Evolutionary conservation across 2,797 vertebrate species (phyloP), one percentile per base, ranked within the genome.

Genomic region (Chaetophractus vellerosus): DNA sequence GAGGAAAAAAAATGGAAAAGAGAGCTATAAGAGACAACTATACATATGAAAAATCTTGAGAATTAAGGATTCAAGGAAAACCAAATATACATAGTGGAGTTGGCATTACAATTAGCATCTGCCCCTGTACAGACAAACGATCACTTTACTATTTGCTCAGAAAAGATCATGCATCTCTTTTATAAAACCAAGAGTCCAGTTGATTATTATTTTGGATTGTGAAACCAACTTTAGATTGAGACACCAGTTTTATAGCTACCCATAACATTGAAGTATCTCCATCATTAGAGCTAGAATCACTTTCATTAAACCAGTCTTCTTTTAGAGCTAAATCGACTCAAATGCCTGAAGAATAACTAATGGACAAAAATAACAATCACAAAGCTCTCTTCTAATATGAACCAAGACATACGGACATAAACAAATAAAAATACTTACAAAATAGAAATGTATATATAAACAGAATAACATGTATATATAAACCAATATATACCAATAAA

Each of bases 1-100:
- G 2, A 84, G 55, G 55, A 88, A 96, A 96, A 31, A 31, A 78
- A 59, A n/a, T 87, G n/a, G 64, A 78, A 95, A 94, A n/a, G 15
- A 86, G 57, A 82, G 63, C 12, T 9, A 23, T 0, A 79, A 66
- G 45, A 72, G 41, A 79, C 19, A 72, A 50, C 81, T 26, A 19
- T 0, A 59, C 9, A 63, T 9, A 14, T 5, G 31, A 28, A 45
- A 80, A 38, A 80, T 38, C n/a, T 4, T 74, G 63, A 91, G 68
- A 59, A 89, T 59, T 31, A 64, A 93, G 23, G 5, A 80, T 69
- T 88, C 24, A 87, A 86, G 48, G 14, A 80, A 93, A 85, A 88
- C 19, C 64, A 93, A 41, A 68, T 0, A 84, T 6, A 48, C 10
- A 61, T 4, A 2, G 45, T 24, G 19, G 61, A 57, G 15, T 79